Base-by-base conservation (phyloP, 1,140 invertebrate genomes). In the Musca domestica region DNA sequence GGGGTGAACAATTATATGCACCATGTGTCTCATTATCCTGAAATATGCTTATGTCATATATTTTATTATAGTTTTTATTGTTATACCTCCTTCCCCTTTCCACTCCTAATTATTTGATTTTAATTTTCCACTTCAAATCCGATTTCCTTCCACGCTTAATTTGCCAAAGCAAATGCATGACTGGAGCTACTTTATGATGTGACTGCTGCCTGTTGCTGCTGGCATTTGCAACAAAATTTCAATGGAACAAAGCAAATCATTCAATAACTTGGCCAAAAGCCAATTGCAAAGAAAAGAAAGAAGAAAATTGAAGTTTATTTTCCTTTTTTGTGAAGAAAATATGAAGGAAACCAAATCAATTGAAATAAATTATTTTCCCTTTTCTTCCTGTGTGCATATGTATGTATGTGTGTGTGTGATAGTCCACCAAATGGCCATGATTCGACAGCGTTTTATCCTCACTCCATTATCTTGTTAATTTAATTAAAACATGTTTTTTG, bases 401-500 rank as follows among this genome's bases (percentile, higher is more conserved):
- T 30, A 9, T 30, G 27, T 30, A 30, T 30, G 9, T 30, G 27
- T 30, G 27, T 15, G 15, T 52, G 51, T 23, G 2, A 48, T n/a
- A 20, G 9, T 51, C 20, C 7, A 20, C 20, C 2, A 52, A 1
- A 23, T 20, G 12, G 19, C 22, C n/a, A 19, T 27, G 25, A 30
- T 27, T 6, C 25, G 25, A 56, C 52, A 56, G 25, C 22, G 17
- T 56, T 56, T 56, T 56, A 27, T 56, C 15, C 52, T 20, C 52
- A 56, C 52, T 56, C 52, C 14, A 56, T 56, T 56, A 56, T 20
- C 52, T 56, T 56, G 52, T 56, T 56, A 56, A 56, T 56, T 61
- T 61, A 61, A 61, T 61, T 34, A 61, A 61, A 34, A 20, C 56
- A 61, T 61, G 56, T 41, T 61, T 61, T 61, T 41, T 7, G 7